phyloP scores from a whole-genome alignment of 2,888 invertebrate genomes.

The Exocentrus adspersus region DNA sequence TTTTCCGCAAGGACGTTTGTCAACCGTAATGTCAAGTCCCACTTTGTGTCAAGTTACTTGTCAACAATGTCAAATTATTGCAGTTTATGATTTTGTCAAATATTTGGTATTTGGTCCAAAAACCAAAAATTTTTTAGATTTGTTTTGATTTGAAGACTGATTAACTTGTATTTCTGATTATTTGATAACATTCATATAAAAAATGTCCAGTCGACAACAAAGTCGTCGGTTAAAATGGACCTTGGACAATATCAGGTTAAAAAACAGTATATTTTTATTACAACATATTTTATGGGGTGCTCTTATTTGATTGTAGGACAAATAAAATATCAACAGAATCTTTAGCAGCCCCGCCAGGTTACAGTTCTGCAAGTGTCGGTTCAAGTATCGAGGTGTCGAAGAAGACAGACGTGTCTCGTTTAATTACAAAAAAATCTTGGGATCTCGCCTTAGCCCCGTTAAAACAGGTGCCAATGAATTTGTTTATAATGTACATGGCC shows the following conservation, averaged over 20 bases:
- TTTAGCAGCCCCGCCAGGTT: constrained; percentile 85
- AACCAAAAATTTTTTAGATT: no score
- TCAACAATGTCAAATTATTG: no score
- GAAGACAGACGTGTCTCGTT: constrained; percentile 83
- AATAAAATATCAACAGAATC: constrained; percentile 46
- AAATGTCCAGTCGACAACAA: constrained; percentile 45
- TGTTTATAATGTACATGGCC: constrained; percentile 99
- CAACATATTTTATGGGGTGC: neutral
- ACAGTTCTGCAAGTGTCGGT: constrained; percentile 77
- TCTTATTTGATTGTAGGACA: constrained; percentile 41
- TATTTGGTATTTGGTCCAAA: no score
- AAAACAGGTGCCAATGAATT: constrained; percentile 98
- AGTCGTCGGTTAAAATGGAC: constrained; percentile 59
- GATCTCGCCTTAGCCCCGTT: constrained; percentile 94
- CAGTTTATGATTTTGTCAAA: no score
- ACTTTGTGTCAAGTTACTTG: no score
- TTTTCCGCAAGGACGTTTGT: no score
- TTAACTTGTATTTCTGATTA: no score
- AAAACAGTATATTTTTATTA: neutral
- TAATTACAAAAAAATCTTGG: constrained; percentile 96
- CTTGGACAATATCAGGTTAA: constrained; percentile 58
- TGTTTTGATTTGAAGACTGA: no score
- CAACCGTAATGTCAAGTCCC: no score
- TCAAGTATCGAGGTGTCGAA: constrained; percentile 81
- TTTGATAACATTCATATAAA: no score